These are phyloP conservation scores for Anoncus sp. DNA, from an alignment of 2,888 invertebrate genomes.

Conservation along the genomic window DNA sequence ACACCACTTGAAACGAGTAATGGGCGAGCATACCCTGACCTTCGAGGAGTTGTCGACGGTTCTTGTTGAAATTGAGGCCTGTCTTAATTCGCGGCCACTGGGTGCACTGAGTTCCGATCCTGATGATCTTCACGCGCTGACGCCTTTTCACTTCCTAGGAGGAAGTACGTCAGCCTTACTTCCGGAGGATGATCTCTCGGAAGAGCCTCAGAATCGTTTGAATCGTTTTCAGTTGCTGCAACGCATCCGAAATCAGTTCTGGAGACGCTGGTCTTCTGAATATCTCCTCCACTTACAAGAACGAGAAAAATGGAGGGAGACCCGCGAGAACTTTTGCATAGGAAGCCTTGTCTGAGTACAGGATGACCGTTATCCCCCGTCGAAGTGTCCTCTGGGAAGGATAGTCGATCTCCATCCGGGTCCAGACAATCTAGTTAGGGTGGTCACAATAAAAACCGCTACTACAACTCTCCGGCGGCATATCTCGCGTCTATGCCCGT, in stretches of 20 bases:
- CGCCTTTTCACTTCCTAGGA: constrained; percentile 32
- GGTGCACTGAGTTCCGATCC: constrained; percentile 19
- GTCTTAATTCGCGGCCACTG: constrained; percentile 27
- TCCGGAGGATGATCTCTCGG: constrained; percentile 29
- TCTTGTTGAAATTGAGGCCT: background rate
- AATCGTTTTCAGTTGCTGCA: constrained; percentile 47
- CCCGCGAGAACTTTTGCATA: background rate
- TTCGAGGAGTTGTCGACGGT: constrained; percentile 27
- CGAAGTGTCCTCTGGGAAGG: constrained; percentile 33
- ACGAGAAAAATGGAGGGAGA: constrained; percentile 1
- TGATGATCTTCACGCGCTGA: constrained; percentile 21
- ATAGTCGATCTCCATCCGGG: constrained; percentile 21
- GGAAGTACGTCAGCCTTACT: background rate
- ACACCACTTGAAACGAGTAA: background rate
- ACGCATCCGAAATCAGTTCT: constrained; percentile 21
- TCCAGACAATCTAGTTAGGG: constrained; percentile 22
- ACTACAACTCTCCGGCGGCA: background rate
- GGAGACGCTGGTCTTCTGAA: background rate
- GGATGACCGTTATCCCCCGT: constrained; percentile 31
- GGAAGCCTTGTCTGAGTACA: background rate
- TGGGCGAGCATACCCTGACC: constrained; percentile 15
- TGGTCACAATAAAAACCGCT: constrained; percentile 39
- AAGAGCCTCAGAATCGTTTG: constrained; percentile 41
- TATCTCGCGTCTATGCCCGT: background rate
- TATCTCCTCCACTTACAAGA: background rate